Conservation (phyloP, 2,113 vertebrate species). For the Psophia crepitans region DNA sequence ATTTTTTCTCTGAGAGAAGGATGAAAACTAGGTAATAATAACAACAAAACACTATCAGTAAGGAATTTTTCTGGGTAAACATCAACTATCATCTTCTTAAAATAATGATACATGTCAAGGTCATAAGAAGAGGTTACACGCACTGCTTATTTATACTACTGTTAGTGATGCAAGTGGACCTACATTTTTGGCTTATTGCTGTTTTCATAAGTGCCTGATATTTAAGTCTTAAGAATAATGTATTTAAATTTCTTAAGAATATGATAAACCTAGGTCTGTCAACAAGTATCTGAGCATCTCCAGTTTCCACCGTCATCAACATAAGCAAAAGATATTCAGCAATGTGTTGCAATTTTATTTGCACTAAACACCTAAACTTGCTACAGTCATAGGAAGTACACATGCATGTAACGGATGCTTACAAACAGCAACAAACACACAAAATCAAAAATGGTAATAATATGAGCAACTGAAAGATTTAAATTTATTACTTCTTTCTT, state of each 20-base stretch:
- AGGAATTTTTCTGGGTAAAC: neutral
- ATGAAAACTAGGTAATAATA: neutral
- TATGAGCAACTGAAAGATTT: neutral
- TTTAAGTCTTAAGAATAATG: neutral
- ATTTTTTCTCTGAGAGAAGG: neutral
- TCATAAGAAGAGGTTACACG: neutral
- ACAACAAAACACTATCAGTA: neutral
- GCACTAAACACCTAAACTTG: neutral
- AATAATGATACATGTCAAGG: neutral
- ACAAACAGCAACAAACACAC: neutral
- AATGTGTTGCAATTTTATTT: neutral
- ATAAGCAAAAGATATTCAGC: neutral
- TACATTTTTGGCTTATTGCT: neutral
- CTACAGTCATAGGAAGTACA: neutral
- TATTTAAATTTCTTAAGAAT: neutral
- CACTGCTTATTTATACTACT: neutral
- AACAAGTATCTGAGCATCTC: neutral
- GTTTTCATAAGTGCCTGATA: neutral
- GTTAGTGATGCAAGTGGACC: neutral
- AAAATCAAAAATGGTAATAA: slow-evolving; percentile 6
- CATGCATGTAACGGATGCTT: neutral
- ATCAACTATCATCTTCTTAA: neutral
- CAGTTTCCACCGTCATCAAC: neutral
- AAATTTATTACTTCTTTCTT: neutral
- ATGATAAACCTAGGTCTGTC: neutral